Base-by-base conservation (phyloP, 2,888 invertebrate species). In the Cataglyphis cursor region DNA sequence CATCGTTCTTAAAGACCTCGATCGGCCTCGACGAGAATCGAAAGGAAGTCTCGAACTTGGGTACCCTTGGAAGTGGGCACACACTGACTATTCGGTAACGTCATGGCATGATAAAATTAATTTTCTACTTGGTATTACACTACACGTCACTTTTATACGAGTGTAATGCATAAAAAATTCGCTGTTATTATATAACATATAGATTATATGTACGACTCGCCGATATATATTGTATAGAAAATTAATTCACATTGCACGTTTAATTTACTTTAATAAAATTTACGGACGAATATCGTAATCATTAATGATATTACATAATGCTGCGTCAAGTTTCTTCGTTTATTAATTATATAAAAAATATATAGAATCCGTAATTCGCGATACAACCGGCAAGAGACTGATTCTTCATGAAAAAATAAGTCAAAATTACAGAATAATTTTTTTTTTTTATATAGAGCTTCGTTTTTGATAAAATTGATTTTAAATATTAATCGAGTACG, bases 1-100 rank as follows among this genome's bases (percentile, higher is more conserved):
- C 70, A 78, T 84, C 68, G 59, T 72, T 21, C 57, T 82, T 72
- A n/a, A 28, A 70, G 61, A 76, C 24, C 24, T 68, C 59, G 75
- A 41, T 65, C 76, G 57, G 28, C 57, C 66, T 57, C 41, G 62
- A 31, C 18, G 41, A 73, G 61, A 44, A 8, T 51, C n/a, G 31
- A 65, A 76, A 65, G 35, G 65, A 57, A 38, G 41, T 54, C 74
- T 41, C 28, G n/a, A 61, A 41, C 73, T 59, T 24, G 62, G 3
- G 38, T 38, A 9, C 5, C 59, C 59, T 73, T 21, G 59, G 8
- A 24, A 8, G 54, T 35, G 3, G 38, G 18, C 6, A 15, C 18
- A 15, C 15, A 4, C 15, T 18, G 18, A 64, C 15, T 41, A 21
- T 31, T 41, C 41, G 41, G 54, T 65, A 76, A 76, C 21, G 41